phyloP scores from a whole-genome alignment of 1,140 invertebrate species.

The Zaprionus ghesquierei region DNA sequence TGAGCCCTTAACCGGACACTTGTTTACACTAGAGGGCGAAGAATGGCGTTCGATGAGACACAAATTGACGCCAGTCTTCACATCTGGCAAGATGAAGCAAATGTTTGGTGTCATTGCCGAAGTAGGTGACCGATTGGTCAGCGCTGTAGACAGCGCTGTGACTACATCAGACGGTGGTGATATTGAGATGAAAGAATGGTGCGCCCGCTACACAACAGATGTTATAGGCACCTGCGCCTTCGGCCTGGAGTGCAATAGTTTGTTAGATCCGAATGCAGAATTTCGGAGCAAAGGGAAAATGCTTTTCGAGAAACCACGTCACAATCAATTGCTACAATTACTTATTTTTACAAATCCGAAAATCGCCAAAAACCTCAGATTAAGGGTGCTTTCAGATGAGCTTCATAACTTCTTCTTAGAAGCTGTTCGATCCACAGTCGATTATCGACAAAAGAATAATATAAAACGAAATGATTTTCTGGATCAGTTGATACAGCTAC shows the following conservation, averaged over 20 bases:
- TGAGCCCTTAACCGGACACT: slow-evolving; percentile 84
- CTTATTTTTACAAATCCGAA: slow-evolving; percentile 57
- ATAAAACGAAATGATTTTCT: slow-evolving; percentile 82
- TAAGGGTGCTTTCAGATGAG: slow-evolving; percentile 65
- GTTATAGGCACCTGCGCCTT: slow-evolving; percentile 84
- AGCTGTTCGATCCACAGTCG: slow-evolving; percentile 73
- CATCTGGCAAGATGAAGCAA: slow-evolving; percentile 85
- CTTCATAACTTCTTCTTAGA: slow-evolving; percentile 80
- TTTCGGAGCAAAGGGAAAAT: slow-evolving; percentile 81
- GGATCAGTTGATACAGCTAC: slow-evolving; percentile 77
- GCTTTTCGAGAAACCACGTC: slow-evolving; percentile 49
- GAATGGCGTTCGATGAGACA: slow-evolving; percentile 84
- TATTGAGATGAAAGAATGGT: slow-evolving; percentile 84
- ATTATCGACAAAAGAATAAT: slow-evolving; percentile 77
- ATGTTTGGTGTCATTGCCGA: slow-evolving; percentile 83
- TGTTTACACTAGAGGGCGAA: slow-evolving; percentile 83
- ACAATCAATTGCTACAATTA: slow-evolving; percentile 22
- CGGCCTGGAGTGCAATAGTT: slow-evolving; percentile 83
- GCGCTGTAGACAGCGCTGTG: slow-evolving; percentile 2
- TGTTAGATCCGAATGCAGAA: slow-evolving; percentile 82
- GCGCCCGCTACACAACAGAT: slow-evolving; percentile 86
- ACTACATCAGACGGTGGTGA: slow-evolving; percentile 77
- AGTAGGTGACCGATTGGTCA: slow-evolving; percentile 59
- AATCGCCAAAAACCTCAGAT: slow-evolving; percentile 40
- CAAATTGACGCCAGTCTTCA: slow-evolving; percentile 85